Evolutionary conservation across 1,140 invertebrate species (phyloP), one percentile per base, ranked within the genome.

Genomic region (Maconellicoccus hirsutus): DNA sequence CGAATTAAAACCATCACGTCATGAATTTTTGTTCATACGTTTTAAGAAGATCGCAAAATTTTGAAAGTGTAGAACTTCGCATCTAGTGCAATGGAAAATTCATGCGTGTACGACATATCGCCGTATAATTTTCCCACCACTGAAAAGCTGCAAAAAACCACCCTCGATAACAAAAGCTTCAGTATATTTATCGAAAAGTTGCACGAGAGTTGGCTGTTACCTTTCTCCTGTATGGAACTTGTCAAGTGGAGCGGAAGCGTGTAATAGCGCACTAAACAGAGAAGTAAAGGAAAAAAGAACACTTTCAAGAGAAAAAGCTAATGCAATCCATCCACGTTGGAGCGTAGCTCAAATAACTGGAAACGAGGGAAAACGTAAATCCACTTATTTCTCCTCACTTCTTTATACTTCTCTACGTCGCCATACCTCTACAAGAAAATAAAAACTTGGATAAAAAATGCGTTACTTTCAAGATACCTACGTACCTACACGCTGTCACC

Each of bases 331-430:
- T 66, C 61, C 61, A 66, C 61, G 61, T 66, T 66, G 25, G 61
- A 66, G 61, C 61, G 61, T 66, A 66, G 25, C 61, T 66, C 61
- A 66, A 66, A 66, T 66, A 66, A 66, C 61, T 66, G 61, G 61
- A 66, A 66, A 66, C 61, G 61, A 66, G 61, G 61, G 61, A 66
- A 66, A 66, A 66, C 25, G 61, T 66, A 66, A 66, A 66, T 66
- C 61, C 61, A 66, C 61, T 66, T 66, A 66, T 66, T 66, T 66
- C 25, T 66, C 25, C 19, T 16, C 10, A 10, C 59, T 6, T 19
- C 61, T 22, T 66, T 59, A 19, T 59, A 59, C 52, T 59, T 59
- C 21, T 59, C 42, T 16, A 16, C 61, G 10, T 66, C 22, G 25
- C 61, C 3, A 66, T 66, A 59, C 29, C 12, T 33, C 4, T 52